Conservation (phyloP, 2,888 invertebrate species). For the Torymus tubicola region DNA sequence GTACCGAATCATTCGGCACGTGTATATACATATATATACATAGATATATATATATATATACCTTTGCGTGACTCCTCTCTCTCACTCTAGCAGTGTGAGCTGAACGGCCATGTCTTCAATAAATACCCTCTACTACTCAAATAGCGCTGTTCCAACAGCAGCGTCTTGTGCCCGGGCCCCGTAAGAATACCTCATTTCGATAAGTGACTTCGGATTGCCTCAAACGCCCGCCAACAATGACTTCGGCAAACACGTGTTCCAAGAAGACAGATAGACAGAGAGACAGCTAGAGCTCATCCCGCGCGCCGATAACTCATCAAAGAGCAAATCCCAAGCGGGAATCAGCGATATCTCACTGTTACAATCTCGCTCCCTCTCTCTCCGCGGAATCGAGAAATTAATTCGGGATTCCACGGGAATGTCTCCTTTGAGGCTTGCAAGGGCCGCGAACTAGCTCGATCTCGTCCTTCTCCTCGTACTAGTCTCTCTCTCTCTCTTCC, state of each 20-base stretch:
- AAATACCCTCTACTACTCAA: too few species aligned
- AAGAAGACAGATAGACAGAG: not conserved
- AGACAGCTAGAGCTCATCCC: not conserved
- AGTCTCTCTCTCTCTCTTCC: too few species aligned
- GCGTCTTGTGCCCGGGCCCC: not conserved
- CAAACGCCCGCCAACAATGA: constrained; percentile 32
- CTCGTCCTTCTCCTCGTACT: too few species aligned
- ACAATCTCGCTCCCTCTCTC: not conserved
- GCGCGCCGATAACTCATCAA: constrained; percentile 22
- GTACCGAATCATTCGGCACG: too few species aligned
- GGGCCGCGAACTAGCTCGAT: constrained; percentile 19
- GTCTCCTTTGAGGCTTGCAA: constrained; percentile 65
- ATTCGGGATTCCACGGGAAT: constrained; percentile 68
- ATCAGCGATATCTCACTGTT: constrained; percentile 1
- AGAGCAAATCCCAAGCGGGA: constrained; percentile 27
- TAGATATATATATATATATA: too few species aligned
- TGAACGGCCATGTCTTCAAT: not conserved
- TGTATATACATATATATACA: too few species aligned
- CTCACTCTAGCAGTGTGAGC: not conserved
- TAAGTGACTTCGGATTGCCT: constrained; percentile 7
- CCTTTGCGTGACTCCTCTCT: not conserved
- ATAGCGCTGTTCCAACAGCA: too few species aligned
- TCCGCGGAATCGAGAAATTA: constrained; percentile 65
- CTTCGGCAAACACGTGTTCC: constrained; percentile 36
- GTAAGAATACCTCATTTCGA: not conserved